Evolutionary conservation across 2,888 invertebrate species (phyloP).

Genomic region (Idaea dimidiata): DNA sequence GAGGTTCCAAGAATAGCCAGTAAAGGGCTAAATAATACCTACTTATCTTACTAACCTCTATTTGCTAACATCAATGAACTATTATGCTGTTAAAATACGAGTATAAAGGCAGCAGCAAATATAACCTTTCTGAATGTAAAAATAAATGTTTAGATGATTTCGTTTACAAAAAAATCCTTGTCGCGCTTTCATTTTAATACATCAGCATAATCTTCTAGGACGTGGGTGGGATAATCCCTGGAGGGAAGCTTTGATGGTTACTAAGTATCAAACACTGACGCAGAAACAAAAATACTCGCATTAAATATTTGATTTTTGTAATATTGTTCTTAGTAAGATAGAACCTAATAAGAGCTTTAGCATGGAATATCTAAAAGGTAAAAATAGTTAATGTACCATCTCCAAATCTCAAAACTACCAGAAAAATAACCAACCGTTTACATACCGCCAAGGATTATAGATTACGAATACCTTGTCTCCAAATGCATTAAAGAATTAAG

Average conservation of each 20-base stretch:
- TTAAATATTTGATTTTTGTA: neutral
- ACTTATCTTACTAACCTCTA: neutral
- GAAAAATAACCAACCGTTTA: neutral
- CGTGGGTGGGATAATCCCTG: constrained; percentile 52
- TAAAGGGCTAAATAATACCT: neutral
- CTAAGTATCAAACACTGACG: constrained; percentile 15
- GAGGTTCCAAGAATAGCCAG: neutral
- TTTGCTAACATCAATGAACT: neutral
- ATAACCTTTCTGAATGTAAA: constrained; percentile 49
- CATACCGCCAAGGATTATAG: constrained; percentile 29
- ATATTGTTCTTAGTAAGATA: neutral
- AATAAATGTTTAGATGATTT: constrained; percentile 62
- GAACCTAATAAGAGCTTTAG: neutral
- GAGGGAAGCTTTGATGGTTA: constrained; percentile 38
- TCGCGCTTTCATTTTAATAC: constrained; percentile 68
- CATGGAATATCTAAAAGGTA: too few species aligned
- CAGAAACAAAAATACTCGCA: neutral
- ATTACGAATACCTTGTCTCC: constrained; percentile 33
- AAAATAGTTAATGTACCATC: neutral
- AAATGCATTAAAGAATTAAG: constrained; percentile 55
- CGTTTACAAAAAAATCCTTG: constrained; percentile 59
- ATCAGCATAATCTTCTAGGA: constrained; percentile 66
- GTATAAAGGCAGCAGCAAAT: constrained; percentile 53
- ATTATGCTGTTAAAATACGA: neutral
- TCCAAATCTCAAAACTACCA: neutral